Percentiles rank a stretch among this genome's conserved stretches.
Evolutionary conservation across 2,888 invertebrate genomes (phyloP).

Genomic region (Troides helena): DNA sequence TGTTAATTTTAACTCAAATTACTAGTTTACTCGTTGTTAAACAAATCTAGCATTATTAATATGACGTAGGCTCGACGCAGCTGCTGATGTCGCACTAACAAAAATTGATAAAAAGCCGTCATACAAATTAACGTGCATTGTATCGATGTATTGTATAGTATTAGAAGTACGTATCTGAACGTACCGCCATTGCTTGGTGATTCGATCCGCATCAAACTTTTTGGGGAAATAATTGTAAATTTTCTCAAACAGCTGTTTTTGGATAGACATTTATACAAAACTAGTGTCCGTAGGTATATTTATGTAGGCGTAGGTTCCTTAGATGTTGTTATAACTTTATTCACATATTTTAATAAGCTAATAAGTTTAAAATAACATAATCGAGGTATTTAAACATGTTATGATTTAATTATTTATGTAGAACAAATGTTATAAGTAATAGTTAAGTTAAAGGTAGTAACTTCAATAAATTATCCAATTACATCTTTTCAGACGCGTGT

Average conservation of each 20-base stretch:
- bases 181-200: conserved; percentile 61
- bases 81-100: conserved; percentile 63
- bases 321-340: too few relatives aligned
- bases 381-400: too few relatives aligned
- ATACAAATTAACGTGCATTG: conserved; percentile 77
- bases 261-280: not conserved
- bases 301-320: too few relatives aligned
- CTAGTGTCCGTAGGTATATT: not conserved
- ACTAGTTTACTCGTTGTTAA: not conserved
- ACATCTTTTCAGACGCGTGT: not conserved
- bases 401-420: too few relatives aligned
- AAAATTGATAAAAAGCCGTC: conserved; percentile 75
- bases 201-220: conserved; percentile 65
- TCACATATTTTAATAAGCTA: too few relatives aligned
- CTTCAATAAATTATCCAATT: not conserved
- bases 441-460: not conserved
- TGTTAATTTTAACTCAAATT: not conserved
- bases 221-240: conserved; percentile 54
- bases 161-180: conserved; percentile 51
- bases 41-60: conserved; percentile 21
- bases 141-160: conserved; percentile 62
- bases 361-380: too few relatives aligned
- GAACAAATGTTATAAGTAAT: too few relatives aligned
- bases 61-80: conserved; percentile 45
- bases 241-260: conserved; percentile 61